Evolutionary conservation across 2,113 vertebrate genomes (phyloP), one percentile per base, ranked within the genome.

Genomic region (Channa maculata): DNA sequence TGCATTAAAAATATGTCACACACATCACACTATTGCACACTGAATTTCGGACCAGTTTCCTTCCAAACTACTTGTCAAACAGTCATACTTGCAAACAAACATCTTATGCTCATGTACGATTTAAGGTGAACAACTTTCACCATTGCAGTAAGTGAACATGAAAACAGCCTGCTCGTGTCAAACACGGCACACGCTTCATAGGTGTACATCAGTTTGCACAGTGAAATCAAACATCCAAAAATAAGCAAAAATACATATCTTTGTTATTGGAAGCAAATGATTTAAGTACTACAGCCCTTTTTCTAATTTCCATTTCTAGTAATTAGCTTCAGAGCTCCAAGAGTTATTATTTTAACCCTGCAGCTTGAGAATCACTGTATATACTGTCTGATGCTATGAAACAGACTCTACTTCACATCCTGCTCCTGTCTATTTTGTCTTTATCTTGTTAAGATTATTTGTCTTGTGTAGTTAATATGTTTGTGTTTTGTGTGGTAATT

Each of bases 401-500:
- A 41, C 39, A 41, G 4, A 41, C 6, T 41, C 39, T 41, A 24
- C 24, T 37, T 54, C 14, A 51, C 38, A 44, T 44, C 59, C 39
- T 41, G 4, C 8, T 38, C 5, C 33, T 58, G 33, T 44, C 44
- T 57, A 10, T 24, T 33, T 5, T 49, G 34, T 46, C 45, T 15
- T 41, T 12, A 37, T 65, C 34, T 60, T 36, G 6, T 65, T 80
- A n/a, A 49, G 8, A 60, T 53, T 36, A 54, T 13, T n/a, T 15
- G 38, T 38, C 53, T 50, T 14, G 54, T 52, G 33, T 24, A 11
- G 5, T 58, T 51, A 59, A 77, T 12, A 12, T 37, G 51, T 50
- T 57, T 5, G 36, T 34, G 4, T 60, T 14, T 7, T 39, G 45
- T 63, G 48, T 39, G 37, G 49, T 59, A 68, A 75, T 50, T 76